Conservation (phyloP, 1,140 invertebrate genomes). For the Metopolophium dirhodum region DNA sequence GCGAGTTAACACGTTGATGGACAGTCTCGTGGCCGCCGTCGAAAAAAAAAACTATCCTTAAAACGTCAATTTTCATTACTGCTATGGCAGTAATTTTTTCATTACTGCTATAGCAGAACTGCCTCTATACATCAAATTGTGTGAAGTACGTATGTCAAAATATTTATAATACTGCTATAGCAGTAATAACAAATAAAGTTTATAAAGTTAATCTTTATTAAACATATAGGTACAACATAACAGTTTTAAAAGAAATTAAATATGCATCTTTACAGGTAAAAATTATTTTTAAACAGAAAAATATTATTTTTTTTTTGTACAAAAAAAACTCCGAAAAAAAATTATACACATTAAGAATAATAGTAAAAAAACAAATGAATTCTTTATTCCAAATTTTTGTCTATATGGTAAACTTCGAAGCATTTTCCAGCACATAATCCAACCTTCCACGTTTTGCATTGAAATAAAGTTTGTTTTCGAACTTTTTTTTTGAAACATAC, state of each 20-base stretch:
- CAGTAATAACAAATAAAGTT: not conserved
- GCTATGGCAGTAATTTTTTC: not conserved
- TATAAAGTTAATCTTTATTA: no score
- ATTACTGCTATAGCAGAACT: not conserved
- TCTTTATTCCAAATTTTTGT: no score
- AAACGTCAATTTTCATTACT: not conserved
- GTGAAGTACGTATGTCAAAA: no score
- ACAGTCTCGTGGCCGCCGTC: not conserved
- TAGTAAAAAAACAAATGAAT: no score
- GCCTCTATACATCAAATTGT: not conserved
- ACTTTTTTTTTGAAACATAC: conserved; percentile 24
- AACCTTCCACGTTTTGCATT: not conserved
- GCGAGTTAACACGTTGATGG: not conserved
- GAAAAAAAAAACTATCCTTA: not conserved
- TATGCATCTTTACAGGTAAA: no score
- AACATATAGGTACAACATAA: no score
- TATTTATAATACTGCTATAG: not conserved
- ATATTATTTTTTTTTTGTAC: no score
- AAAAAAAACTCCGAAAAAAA: no score
- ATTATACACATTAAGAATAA: no score
- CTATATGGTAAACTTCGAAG: no score
- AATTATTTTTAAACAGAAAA: no score
- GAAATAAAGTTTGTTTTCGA: conserved; percentile 7
- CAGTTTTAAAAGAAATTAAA: no score
- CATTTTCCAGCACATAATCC: not conserved